A percentile compares a stretch with the other conserved stretches of the same genome.
Conservation (phyloP, 53 echinoderm and acorn worm genomes). For the Crossaster papposus region DNA sequence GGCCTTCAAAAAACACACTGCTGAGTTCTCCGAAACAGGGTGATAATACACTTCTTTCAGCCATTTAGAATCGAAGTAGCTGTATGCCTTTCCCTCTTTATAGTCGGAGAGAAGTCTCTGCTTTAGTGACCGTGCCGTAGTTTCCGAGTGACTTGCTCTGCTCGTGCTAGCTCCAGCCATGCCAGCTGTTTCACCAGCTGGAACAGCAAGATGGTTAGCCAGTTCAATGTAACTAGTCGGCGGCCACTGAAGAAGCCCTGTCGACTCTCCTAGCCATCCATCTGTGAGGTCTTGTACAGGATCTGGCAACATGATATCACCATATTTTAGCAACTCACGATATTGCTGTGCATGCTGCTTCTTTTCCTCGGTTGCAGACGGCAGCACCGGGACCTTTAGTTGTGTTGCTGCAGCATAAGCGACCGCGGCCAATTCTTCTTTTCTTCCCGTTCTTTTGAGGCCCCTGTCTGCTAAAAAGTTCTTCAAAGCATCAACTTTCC, state of each 20-base stretch:
- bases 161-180: too few species aligned
- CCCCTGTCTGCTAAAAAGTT: too few species aligned
- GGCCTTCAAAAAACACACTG: too few species aligned
- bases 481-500: too few species aligned
- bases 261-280: constrained; percentile 2
- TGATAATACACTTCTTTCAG: too few species aligned
- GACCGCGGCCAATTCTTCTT: neutral
- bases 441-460: too few species aligned
- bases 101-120: too few species aligned
- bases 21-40: too few species aligned
- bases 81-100: too few species aligned
- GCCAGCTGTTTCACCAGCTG: neutral
- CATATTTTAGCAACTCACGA: neutral
- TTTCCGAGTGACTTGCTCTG: neutral
- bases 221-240: neutral
- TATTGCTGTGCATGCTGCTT: neutral
- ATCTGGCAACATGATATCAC: neutral
- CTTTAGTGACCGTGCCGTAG: too few species aligned
- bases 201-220: neutral
- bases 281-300: neutral
- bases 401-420: neutral
- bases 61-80: too few species aligned
- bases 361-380: neutral
- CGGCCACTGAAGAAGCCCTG: neutral
- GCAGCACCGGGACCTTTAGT: neutral